Conservation (phyloP, 53 echinoderm and acorn worm genomes). For the Pentamera pediparva region DNA sequence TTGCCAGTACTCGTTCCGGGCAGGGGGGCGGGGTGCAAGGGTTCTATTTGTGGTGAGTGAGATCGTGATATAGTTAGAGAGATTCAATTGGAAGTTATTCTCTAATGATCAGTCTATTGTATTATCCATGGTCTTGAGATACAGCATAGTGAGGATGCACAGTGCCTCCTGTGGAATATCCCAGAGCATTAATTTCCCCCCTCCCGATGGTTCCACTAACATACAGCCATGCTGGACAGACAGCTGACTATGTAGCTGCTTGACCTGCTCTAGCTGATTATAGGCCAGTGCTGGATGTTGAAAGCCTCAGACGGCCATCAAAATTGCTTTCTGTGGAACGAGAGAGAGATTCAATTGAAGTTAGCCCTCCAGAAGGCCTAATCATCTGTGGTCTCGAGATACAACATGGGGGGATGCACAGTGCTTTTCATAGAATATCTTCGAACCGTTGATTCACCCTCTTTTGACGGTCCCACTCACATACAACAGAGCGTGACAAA, state of each 20-base stretch:
- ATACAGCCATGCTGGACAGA: conserved; percentile 91
- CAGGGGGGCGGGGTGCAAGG: too few species aligned
- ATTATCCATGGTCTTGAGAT: conserved; percentile 41
- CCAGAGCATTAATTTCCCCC: conserved; percentile 84
- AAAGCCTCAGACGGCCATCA: conserved; percentile 85
- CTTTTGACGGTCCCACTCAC: too few species aligned
- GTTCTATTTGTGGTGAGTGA: too few species aligned
- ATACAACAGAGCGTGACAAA: too few species aligned
- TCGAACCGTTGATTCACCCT: too few species aligned
- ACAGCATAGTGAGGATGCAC: conserved; percentile 66
- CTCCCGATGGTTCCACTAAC: conserved; percentile 95
- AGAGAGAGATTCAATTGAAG: too few species aligned
- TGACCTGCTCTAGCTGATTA: conserved; percentile 87
- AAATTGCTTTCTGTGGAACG: conserved; percentile 81
- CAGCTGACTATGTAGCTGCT: conserved; percentile 93
- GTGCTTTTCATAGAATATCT: too few species aligned
- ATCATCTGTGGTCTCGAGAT: conserved; percentile 42
- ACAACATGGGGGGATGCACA: conserved; percentile 65
- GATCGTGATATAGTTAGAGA: too few species aligned
- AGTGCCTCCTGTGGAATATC: conserved; percentile 94
- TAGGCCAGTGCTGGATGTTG: conserved; percentile 84
- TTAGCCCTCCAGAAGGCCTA: too few species aligned
- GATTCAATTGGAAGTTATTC: too few species aligned
- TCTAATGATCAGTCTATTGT: too few species aligned
- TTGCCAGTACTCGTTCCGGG: too few species aligned